Base-by-base conservation (phyloP, 2,113 vertebrate genomes). In the Danionella cerebrum region DNA sequence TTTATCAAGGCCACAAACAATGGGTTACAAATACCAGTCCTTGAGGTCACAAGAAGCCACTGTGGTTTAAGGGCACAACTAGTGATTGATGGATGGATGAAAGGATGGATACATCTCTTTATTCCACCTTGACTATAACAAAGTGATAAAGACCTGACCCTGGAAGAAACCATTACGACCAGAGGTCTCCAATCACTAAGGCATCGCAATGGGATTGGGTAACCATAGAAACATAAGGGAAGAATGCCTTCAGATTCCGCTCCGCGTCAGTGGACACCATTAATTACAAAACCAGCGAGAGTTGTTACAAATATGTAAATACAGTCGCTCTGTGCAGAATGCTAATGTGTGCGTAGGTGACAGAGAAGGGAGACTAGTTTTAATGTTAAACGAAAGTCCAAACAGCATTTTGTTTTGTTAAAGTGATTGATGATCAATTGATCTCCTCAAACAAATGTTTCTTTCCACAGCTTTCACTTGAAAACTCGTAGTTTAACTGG, bases 201-300 rank as follows among this genome's bases (percentile, higher is more conserved):
- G 65, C 48, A 24, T 55, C 41, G 62, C 48, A 27, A 24, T 18
- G n/a, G 54, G 39, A 48, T 5, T 9, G 2, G 35, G 64, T 63
- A 63, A 66, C 68, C 59, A 71, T 75, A 42, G 68, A 16, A 71
- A 71, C 64, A 38, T 47, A 71, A 41, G n/a, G 6, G 33, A 62
- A 67, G 54, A 25, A 13, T 52, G 22, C 27, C 41, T 21, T 52
- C 33, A 36, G 62, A 41, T 47, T 42, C 1, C 39, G 42, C 42
- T 54, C n/a, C 48, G n/a, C 48, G 35, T 64, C 64, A 67, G 63
- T 19, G 12, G 54, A 27, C 47, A 48, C 35, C 42, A 67, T 75
- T 75, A 75, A 75, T 75, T 75, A 71, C 25, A 57, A 55, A 33
- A 54, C 53, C 29, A 55, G 53, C 14, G 39, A 64, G 58, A 36